Conservation (phyloP, 1,140 invertebrate genomes). For the Antheraea pernyi region DNA sequence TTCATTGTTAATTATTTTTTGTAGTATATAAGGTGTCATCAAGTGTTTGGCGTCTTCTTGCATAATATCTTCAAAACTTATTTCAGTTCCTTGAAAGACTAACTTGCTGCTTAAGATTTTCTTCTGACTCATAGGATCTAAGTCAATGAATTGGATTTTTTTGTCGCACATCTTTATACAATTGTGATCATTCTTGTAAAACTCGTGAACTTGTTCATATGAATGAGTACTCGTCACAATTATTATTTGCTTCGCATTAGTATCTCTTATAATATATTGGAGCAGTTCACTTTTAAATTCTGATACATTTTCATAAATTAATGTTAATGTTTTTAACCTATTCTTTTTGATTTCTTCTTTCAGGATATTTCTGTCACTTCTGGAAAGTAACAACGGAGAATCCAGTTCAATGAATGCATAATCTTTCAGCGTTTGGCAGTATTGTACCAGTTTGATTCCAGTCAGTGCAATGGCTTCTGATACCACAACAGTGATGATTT, state of each 20-base stretch:
- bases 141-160: not conserved
- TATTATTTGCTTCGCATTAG: not conserved
- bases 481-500: not conserved
- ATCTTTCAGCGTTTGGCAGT: not conserved
- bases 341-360: not conserved
- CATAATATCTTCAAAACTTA: not conserved
- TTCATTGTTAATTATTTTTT: conserved; percentile 2
- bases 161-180: not conserved
- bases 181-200: not conserved
- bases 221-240: not conserved
- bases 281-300: not conserved
- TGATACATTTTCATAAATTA: conserved; percentile 3
- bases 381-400: not conserved
- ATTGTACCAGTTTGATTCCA: not conserved
- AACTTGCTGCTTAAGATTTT: not conserved
- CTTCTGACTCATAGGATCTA: not conserved
- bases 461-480: not conserved
- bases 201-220: not conserved
- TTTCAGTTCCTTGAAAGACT: conserved; percentile 1
- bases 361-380: not conserved
- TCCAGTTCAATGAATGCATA: not conserved
- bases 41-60: not conserved
- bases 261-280: not conserved
- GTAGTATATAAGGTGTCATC: not conserved
- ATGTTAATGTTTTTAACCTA: not conserved